Percentiles rank a stretch among this genome's conserved stretches.
Conservation (phyloP, 2,113 vertebrate species). For the Onychorhynchus coronatus region DNA sequence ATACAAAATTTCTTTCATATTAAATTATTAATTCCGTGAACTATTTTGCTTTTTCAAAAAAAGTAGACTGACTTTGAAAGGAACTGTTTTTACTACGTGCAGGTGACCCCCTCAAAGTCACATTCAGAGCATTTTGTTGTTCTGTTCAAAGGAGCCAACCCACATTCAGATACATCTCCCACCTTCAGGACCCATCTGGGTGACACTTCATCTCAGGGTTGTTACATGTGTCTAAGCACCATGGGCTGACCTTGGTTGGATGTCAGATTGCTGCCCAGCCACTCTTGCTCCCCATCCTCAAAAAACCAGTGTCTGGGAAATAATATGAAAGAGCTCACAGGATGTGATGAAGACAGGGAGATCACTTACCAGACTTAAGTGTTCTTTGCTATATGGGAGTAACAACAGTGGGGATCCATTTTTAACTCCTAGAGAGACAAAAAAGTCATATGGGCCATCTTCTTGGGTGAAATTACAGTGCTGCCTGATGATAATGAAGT, state of each 20-base stretch:
- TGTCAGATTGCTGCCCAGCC: not conserved
- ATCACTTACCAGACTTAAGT: not conserved
- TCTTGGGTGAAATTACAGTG: not conserved
- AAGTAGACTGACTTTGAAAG: not conserved
- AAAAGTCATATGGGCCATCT: not conserved
- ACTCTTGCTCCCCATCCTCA: fast-evolving
- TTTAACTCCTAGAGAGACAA: not conserved
- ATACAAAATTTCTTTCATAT: not conserved
- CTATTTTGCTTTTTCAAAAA: not conserved
- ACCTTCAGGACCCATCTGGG: not conserved
- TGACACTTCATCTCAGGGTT: not conserved
- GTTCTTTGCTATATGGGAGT: not conserved
- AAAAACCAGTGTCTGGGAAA: not conserved
- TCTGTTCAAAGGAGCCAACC: not conserved
- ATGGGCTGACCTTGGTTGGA: not conserved
- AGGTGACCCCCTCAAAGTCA: not conserved
- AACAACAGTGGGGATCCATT: not conserved
- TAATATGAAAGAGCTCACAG: not conserved
- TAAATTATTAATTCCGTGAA: not conserved
- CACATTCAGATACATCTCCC: not conserved
- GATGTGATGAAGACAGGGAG: not conserved
- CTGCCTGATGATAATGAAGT: not conserved
- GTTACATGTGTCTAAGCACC: not conserved
- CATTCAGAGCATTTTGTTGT: not conserved
- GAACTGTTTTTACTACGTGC: not conserved